phyloP scores from a whole-genome alignment of 2,888 invertebrate genomes.

The Drosophila prostipennis region DNA sequence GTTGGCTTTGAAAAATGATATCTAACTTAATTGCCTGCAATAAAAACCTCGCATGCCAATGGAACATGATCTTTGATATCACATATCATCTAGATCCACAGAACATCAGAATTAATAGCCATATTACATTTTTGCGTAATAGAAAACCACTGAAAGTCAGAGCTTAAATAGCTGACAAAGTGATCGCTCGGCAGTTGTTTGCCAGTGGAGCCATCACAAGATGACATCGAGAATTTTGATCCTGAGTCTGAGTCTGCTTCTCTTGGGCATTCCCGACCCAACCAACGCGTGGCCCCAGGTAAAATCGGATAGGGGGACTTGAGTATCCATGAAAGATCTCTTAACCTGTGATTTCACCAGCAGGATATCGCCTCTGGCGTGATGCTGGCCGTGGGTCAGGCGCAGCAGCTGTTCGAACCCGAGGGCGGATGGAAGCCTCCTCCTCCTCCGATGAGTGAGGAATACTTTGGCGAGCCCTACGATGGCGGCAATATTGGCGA shows the following conservation, averaged over 20 bases:
- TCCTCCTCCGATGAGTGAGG: constrained; percentile 55
- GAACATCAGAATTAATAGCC: not conserved
- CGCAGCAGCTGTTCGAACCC: constrained; percentile 61
- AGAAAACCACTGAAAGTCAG: too few relatives aligned
- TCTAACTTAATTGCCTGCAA: not conserved
- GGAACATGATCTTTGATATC: not conserved
- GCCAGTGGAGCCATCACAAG: not conserved
- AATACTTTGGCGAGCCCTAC: constrained; percentile 69
- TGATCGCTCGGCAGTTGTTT: not conserved
- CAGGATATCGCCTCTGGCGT: constrained; percentile 61
- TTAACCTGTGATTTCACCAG: not conserved
- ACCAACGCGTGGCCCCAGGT: constrained; percentile 32
- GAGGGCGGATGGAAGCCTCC: constrained; percentile 65
- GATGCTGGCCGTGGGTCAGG: constrained; percentile 58
- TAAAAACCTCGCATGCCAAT: not conserved
- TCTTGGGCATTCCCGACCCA: not conserved
- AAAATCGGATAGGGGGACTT: not conserved
- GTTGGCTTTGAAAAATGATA: not conserved
- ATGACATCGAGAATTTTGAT: constrained; percentile 7
- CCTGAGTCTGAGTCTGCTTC: constrained; percentile 1
- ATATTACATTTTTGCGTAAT: not conserved
- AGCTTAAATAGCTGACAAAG: not conserved
- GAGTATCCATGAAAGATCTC: not conserved
- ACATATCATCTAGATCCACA: not conserved
- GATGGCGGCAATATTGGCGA: constrained; percentile 19